Evolutionary conservation across 1,140 invertebrate species (phyloP), one percentile per base, ranked within the genome.

Genomic region (Catajapyx aquilonaris): DNA sequence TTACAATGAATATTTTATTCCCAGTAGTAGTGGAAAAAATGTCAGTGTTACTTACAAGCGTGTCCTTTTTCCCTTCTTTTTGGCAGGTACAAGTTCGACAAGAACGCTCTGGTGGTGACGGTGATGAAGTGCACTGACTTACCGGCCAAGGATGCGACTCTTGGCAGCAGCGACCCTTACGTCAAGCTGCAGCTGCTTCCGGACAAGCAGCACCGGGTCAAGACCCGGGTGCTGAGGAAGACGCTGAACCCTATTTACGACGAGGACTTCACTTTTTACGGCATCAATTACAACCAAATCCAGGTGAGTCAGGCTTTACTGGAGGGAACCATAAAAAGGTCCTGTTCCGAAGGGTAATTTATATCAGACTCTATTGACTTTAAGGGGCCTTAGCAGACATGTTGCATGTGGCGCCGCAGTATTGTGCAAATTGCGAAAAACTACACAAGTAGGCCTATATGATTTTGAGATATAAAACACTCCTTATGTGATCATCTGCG

Each of bases 251-350:
- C 90, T 0, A 73, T 88, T 5, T 95, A 93, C 56, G 86, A 95
- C 50, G 90, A 95, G 55, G 86, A 93, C 51, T 94, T 95, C 52
- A 93, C 87, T 1, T 93, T 95, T 64, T 94, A 90, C 51, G 87
- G 87, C 20, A 75, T 94, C 41, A 76, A 71, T 22, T 69, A 74
- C 35, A 73, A 76, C 46, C 84, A 90, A 53, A 60, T 94, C 3
- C 60, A 66, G 58, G 69, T 68, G 50, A 42, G 43, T 34, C 10
- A 28, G 23, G 13, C 7, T n/a, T n/a, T n/a, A n/a, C n/a, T n/a
- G n/a, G n/a, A n/a, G n/a, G n/a, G n/a, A n/a, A n/a, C n/a, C n/a
- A n/a, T 18, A 5, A 3, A 34, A 18, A 18, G n/a, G 4, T 18
- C 17, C 23, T 28, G 23, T 28, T 28, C 7, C 13, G 23, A 7